Base-by-base conservation (phyloP, 92 coral and sea anemone species). In the Plumapathes pennacea region DNA sequence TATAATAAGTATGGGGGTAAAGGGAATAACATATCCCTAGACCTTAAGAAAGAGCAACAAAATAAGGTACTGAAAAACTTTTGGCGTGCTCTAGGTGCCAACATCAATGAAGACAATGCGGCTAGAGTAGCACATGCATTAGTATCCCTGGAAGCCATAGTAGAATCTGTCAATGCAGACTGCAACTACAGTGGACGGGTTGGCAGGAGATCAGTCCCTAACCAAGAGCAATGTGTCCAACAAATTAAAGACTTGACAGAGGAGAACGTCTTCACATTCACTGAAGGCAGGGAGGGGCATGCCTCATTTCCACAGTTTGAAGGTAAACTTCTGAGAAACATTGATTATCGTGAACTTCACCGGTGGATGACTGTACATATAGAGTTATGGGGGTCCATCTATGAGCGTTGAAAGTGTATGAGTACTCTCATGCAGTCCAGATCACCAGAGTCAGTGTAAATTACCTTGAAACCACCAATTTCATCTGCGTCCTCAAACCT, bases 1-100 rank as follows among this genome's bases (percentile, higher is more conserved):
- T 43, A 26, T 39, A 82, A 75, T 38, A 74, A 67, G 37, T 64
- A 68, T 44, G 88, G 72, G 20, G 72, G 80, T 22, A 52, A 45
- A 38, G 86, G 80, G 14, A 25, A 19, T 21, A 80, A 80, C 22
- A 81, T 73, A 19, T 50, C 82, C n/a, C 53, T 73, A n/a, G 87
- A 72, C 46, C 58, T 76, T 14, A 76, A 65, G 44, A 65, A 65
- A 30, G 83, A 76, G 30, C 83, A 76, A 5, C 87, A 72, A 51
- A 80, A 80, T 50, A 31, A 61, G 25, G 49, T 80, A 4, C 52
- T 80, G 3, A 81, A 81, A 30, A 57, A 57, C 44, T 38, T 70
- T 32, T 72, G 76, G 81, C 67, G 64, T 45, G 48, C 79, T 22
- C 58, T 82, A 30, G 74, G 83, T 31, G 56, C 82, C 33, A 77